A percentile compares a stretch with the other conserved stretches of the same genome.
These are phyloP conservation scores for Parotia lawesii DNA, from an alignment of 2,113 vertebrate genomes.

Conservation along the genomic window DNA sequence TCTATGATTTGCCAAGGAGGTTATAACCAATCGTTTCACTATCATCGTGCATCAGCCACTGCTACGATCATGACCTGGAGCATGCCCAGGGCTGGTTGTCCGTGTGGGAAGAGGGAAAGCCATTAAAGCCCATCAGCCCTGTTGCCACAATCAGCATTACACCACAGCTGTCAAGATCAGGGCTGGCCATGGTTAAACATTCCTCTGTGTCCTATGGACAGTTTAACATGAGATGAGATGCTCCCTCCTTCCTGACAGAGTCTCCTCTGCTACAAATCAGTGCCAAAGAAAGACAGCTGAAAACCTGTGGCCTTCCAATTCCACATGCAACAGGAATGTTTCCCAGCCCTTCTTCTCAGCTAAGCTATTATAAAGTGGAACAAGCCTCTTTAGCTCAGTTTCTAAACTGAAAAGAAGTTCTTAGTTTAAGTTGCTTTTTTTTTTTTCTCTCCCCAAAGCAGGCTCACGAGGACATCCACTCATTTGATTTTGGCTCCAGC, in stretches of 20 bases:
- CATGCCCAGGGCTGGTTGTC: background rate
- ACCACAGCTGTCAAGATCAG: background rate
- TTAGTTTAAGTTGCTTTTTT: background rate
- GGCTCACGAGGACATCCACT: conserved; percentile 56
- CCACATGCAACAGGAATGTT: background rate
- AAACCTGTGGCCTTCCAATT: background rate
- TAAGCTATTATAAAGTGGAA: conserved; percentile 3
- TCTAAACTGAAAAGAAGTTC: conserved; percentile 43
- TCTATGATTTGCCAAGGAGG: background rate
- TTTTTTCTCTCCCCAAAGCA: background rate
- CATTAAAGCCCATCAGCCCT: background rate
- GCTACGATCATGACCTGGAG: accelerated
- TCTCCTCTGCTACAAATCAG: background rate
- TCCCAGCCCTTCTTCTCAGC: background rate
- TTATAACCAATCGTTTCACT: background rate
- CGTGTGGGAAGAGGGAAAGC: background rate
- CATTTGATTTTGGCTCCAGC: conserved; percentile 34
- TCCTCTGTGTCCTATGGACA: background rate
- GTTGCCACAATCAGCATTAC: background rate
- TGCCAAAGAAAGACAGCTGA: background rate
- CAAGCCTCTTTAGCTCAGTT: background rate
- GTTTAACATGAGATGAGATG: background rate
- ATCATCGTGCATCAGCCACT: background rate
- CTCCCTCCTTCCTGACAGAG: background rate
- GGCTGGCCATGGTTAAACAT: background rate